A percentile compares a stretch with the other conserved stretches of the same genome.
Conservation (phyloP, 2,113 vertebrate species). For the Chelonoidis abingdonii region DNA sequence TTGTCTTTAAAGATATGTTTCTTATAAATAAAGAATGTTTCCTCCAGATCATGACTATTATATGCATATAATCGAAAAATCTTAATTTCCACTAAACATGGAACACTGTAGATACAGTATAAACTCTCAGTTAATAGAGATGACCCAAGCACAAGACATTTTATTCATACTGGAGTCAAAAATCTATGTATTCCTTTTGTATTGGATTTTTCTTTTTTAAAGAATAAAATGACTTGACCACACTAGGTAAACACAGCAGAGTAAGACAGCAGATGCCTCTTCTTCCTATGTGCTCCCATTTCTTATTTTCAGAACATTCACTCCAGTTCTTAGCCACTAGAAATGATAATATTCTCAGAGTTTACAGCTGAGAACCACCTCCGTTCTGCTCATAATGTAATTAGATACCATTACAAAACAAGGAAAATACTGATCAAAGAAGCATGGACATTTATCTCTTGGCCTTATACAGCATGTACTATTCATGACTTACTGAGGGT, state of each 20-base stretch:
- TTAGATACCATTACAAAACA: not conserved
- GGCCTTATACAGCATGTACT: not conserved
- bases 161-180: not conserved
- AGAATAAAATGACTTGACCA: not conserved
- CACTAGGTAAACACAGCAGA: not conserved
- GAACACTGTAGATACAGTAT: not conserved
- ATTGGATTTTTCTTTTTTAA: not conserved
- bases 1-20: not conserved
- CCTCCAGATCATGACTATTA: not conserved
- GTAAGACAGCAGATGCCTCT: not conserved
- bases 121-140: not conserved
- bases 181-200: not conserved
- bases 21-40: not conserved
- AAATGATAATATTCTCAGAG: not conserved
- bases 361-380: not conserved
- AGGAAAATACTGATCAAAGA: not conserved
- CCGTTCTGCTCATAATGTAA: not conserved
- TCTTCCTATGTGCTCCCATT: not conserved
- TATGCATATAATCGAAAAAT: not conserved
- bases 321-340: not conserved
- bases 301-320: not conserved
- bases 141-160: not conserved
- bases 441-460: rapidly evolving
- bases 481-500: conserved; percentile 84
- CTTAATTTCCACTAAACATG: not conserved